Evolutionary conservation across 1,140 invertebrate genomes (phyloP), one percentile per base, ranked within the genome.

Genomic region (Campoletis sonorensis): DNA sequence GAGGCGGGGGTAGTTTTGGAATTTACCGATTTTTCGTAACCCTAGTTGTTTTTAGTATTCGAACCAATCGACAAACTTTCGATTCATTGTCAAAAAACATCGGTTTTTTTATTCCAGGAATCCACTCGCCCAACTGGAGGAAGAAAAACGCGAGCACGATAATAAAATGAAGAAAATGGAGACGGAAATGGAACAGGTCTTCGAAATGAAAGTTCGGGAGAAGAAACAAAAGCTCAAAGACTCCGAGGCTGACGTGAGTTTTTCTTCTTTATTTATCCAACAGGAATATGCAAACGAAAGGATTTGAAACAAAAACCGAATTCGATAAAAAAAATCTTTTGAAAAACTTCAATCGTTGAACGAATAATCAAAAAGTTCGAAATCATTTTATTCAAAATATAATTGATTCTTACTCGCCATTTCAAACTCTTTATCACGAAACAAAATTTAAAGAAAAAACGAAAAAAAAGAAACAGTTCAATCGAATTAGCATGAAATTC

Each of bases 141-240:
- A 99, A 89, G 98, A 99, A 89, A 98, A 98, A 90, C 95, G 96
- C 79, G 98, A 99, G 88, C 98, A 99, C 86, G 97, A 98, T 89
- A 93, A 95, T 58, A 98, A 99, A 92, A 98, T 99, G 95, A 98
- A 98, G 90, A 98, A 98, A 90, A 98, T 99, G 96, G 97, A 98
- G 89, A 95, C 94, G 72, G 98, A 99, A 91, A 98, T 98, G 96
- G 97, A 99, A 90, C 97, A 99, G 93, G 97, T 98, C 18, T 97
- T 97, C 90, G 96, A 96, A 88, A 95, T 95, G 93, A 94, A 94
- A 90, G 98, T 98, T 3, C 95, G 96, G 84, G 97, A 98, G 88
- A 98, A 98, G 92, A 97, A 97, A 87, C 96, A 97, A 86, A 98
- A 98, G 90, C 92, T 99, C 67, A 97, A 97, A 90, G 97, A 99